Base-by-base conservation (phyloP, 1,140 invertebrate species). In the Brachionus manjavacas region DNA sequence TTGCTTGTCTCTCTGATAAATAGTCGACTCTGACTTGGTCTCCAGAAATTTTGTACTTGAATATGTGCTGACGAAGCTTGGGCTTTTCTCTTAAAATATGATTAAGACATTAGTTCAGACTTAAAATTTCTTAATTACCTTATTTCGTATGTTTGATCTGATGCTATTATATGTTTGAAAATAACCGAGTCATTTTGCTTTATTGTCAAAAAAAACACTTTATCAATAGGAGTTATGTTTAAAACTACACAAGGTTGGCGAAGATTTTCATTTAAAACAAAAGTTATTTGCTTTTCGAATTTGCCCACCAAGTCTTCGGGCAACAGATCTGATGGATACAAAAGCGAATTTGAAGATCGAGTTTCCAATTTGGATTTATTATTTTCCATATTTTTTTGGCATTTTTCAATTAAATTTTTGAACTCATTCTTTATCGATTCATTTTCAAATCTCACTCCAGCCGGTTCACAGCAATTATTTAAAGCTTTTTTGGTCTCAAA, bases 201-300 rank as follows among this genome's bases (percentile, higher is more conserved):
- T 8, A 76, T 76, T 28, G 72, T 76, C 43, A 76, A 49, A 76
- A 76, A 49, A 28, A 52, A 49, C 3, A 76, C 16, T 25, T 46
- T 76, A 49, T 76, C 72, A 49, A 76, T 76, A 20, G 72, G 72
- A 23, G 72, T 76, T 23, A 76, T 25, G 25, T 46, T 76, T 11
- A 76, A 49, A 46, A 49, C 43, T 9, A 46, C 41, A 49, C 25
- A 49, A 14, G 72, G 3, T 49, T 25, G 20, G 41, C 14, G 20
- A 49, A 49, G 49, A 8, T 76, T 49, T 23, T 49, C 25, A 49
- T 76, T 20, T 25, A 76, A 28, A 76, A 46, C 52, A 49, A 76
- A 49, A 46, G 72, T 76, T 49, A 76, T 49, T 76, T 76, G 72
- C 46, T 76, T 76, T 76, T 76, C 72, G 25, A 76, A 76, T 49